phyloP scores from a whole-genome alignment of 2,888 invertebrate genomes.

The Tethea ocularis region DNA sequence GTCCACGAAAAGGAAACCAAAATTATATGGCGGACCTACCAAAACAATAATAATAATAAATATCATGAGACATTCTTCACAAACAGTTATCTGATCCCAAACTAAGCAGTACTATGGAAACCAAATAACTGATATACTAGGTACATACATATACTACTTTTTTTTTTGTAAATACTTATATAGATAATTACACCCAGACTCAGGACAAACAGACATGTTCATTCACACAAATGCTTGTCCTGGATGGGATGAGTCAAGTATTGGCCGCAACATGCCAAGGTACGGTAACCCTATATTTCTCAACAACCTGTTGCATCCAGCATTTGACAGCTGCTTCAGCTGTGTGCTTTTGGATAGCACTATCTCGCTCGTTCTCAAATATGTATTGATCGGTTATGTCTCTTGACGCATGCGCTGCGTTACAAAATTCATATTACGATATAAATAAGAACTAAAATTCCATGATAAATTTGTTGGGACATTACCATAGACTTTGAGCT shows the following conservation, averaged over 20 bases:
- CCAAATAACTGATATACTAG: no score
- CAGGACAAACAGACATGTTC: no score
- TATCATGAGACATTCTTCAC: no score
- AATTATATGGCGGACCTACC: neutral
- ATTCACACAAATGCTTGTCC: no score
- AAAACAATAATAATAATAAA: neutral
- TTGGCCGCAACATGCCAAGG: neutral
- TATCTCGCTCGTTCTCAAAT: neutral
- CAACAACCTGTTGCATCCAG: neutral
- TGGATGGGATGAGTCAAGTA: no score
- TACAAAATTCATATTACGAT: neutral
- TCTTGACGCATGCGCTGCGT: neutral
- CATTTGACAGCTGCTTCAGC: neutral
- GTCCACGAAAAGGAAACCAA: no score
- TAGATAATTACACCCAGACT: no score
- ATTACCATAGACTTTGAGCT: neutral
- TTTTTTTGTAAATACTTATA: no score
- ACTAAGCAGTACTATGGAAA: no score
- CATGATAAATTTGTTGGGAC: neutral
- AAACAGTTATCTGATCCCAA: no score
- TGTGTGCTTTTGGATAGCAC: neutral
- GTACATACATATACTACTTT: no score
- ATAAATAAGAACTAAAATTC: neutral
- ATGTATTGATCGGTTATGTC: neutral
- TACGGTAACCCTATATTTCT: neutral